Conservation (phyloP, 2,888 invertebrate species). For the Amiota minor region DNA sequence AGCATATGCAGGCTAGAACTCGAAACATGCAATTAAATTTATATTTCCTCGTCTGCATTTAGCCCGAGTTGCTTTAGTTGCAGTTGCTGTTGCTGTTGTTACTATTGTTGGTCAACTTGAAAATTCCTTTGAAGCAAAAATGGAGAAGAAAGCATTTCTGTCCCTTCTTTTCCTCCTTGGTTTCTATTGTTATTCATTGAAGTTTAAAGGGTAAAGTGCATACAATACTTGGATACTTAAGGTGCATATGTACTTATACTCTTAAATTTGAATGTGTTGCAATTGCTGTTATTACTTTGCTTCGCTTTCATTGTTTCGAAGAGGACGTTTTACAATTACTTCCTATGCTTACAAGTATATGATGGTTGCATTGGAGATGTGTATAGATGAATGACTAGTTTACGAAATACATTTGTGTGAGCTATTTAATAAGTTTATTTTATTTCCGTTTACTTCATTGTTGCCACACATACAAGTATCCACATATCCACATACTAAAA, state of each 20-base stretch:
- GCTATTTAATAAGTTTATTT: constrained; percentile 21
- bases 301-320: constrained; percentile 19
- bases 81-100: background rate
- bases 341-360: constrained; percentile 34
- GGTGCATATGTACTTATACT: constrained; percentile 20
- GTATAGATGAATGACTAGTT: background rate
- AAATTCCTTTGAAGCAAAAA: constrained; percentile 34
- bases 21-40: constrained; percentile 54
- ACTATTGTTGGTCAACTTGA: constrained; percentile 12
- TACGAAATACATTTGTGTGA: constrained; percentile 26
- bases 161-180: no score
- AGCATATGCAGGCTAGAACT: constrained; percentile 28
- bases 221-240: background rate
- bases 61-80: background rate
- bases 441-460: constrained; percentile 42
- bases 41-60: constrained; percentile 46
- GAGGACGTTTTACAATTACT: constrained; percentile 30
- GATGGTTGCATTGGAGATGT: background rate
- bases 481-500: constrained; percentile 5
- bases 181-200: background rate
- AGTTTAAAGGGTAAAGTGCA: constrained; percentile 22
- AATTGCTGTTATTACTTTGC: constrained; percentile 12
- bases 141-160: background rate
- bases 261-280: constrained; percentile 19
- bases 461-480: no score